These are phyloP conservation scores for Hafferia zeledoni DNA, from an alignment of 2,797 vertebrate species.

Conservation along the genomic window DNA sequence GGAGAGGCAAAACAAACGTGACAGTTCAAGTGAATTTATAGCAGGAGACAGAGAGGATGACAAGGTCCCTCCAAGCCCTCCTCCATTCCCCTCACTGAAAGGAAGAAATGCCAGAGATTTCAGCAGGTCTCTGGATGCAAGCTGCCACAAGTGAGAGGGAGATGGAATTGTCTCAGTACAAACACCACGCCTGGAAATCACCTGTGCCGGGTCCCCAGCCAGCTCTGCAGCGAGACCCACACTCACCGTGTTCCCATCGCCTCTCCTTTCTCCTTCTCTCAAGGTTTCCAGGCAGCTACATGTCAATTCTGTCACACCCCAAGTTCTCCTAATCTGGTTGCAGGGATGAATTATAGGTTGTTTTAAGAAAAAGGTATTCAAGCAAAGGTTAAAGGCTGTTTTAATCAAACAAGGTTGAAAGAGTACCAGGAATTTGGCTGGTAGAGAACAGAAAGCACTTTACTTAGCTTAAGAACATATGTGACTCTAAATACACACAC, in stretches of 20 bases:
- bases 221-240: not conserved
- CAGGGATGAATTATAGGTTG: conserved; percentile 28
- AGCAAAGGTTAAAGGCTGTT: conserved; percentile 48
- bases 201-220: not conserved
- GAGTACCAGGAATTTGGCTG: conserved; percentile 40
- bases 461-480: conserved; percentile 19
- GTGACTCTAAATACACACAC: not conserved
- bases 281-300: conserved; percentile 18
- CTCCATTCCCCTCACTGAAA: conserved; percentile 6
- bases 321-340: conserved; percentile 28
- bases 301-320: conserved; percentile 30
- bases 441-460: conserved; percentile 39
- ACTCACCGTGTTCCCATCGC: not conserved
- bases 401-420: conserved; percentile 65
- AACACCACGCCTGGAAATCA: conserved; percentile 60
- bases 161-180: conserved; percentile 58
- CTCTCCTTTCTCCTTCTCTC: not conserved
- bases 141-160: conserved; percentile 57
- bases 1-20: conserved; percentile 1
- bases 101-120: conserved; percentile 61
- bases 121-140: conserved; percentile 59
- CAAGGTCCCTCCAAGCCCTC: conserved; percentile 52
- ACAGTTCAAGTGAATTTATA: conserved; percentile 25
- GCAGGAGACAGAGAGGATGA: not conserved
- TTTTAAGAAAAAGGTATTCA: conserved; percentile 41